Conservation (phyloP, 2,888 invertebrate genomes). For the Drosophila greeni region DNA sequence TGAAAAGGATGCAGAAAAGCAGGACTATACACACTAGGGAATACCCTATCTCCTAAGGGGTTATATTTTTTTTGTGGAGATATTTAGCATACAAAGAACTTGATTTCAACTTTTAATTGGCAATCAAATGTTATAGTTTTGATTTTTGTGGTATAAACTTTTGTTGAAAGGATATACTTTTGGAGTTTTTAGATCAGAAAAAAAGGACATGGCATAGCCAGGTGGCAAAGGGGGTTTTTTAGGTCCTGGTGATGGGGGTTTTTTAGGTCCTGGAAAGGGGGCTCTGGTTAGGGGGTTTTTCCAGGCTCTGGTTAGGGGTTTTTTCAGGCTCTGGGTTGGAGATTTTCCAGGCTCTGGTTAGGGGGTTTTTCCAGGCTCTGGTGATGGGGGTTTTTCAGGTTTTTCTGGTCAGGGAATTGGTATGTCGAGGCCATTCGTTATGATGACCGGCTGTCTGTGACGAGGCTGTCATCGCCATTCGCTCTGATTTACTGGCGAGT, state of each 20-base stretch:
- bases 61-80: too few relatives aligned
- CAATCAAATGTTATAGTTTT: neutral
- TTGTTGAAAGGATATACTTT: neutral
- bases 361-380: too few relatives aligned
- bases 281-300: neutral
- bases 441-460: conserved; percentile 65
- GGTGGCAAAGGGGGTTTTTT: conserved; percentile 11
- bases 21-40: neutral
- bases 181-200: neutral
- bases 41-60: neutral
- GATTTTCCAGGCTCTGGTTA: too few relatives aligned
- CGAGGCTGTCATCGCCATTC: conserved; percentile 69
- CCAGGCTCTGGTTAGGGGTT: neutral
- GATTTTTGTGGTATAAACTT: neutral
- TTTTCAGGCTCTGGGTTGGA: neutral
- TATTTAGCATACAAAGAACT: too few relatives aligned
- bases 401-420: neutral
- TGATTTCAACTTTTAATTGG: accelerated
- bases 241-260: too few relatives aligned
- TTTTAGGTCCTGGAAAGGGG: too few relatives aligned
- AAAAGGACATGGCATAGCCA: conserved; percentile 3
- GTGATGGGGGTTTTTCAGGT: neutral
- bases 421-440: conserved; percentile 56
- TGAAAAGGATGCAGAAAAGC: neutral
- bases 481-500: conserved; percentile 64